Evolutionary conservation across 2,888 invertebrate genomes (phyloP).

Genomic region (Leistus spinibarbis): DNA sequence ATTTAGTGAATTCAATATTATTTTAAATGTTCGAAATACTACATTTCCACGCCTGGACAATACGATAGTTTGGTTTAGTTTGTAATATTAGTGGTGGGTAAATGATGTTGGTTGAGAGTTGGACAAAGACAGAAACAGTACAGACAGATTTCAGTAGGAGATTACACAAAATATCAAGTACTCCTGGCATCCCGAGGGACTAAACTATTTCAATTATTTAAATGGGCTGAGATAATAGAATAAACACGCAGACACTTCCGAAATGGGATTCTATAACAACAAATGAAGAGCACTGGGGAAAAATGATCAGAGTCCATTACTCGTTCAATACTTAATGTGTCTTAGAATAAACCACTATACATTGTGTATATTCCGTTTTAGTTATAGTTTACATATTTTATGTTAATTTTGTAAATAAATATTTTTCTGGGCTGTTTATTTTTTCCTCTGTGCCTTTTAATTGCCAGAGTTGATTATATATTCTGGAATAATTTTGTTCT

Average conservation of each 20-base stretch:
- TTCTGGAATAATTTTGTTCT: too few species aligned
- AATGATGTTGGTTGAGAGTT: neutral
- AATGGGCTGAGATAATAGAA: conserved; percentile 35
- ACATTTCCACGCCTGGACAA: neutral
- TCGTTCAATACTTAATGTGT: too few species aligned
- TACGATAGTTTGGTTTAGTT: neutral
- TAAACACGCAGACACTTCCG: conserved; percentile 24
- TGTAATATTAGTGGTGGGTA: neutral
- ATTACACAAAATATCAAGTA: conserved; percentile 35
- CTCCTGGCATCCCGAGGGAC: conserved; percentile 25
- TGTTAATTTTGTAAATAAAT: too few species aligned
- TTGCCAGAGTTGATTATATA: too few species aligned
- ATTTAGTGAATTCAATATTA: too few species aligned
- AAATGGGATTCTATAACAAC: conserved; percentile 9
- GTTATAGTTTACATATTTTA: too few species aligned
- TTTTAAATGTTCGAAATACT: too few species aligned
- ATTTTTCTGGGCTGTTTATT: too few species aligned
- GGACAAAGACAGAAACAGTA: neutral
- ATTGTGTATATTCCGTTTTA: too few species aligned
- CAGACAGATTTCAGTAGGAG: conserved; percentile 29
- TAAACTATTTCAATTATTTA: conserved; percentile 38
- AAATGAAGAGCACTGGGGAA: too few species aligned
- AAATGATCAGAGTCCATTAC: too few species aligned
- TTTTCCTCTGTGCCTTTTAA: too few species aligned
- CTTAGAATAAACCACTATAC: neutral